Evolutionary conservation across 2,113 vertebrate species (phyloP).

Genomic region (Entelurus aequoreus): DNA sequence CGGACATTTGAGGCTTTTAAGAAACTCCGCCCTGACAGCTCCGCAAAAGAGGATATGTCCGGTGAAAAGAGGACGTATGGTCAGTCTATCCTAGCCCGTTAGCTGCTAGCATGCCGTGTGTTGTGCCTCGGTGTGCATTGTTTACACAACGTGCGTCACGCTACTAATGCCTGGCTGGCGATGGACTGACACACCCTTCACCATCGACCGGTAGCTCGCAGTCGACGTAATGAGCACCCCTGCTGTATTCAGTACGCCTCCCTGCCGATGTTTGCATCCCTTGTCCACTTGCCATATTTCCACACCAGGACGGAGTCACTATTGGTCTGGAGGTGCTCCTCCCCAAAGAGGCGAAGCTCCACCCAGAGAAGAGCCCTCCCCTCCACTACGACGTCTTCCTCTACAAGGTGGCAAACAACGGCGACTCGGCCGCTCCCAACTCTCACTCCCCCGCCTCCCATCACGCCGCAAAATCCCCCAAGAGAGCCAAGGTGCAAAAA

Average conservation of each 20-base stretch:
- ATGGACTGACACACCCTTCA: no score
- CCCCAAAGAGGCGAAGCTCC: conserved; percentile 68
- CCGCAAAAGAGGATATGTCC: no score
- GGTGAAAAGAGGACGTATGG: no score
- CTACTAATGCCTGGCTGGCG: no score
- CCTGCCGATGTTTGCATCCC: conserved; percentile 30
- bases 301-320: conserved; percentile 69
- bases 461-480: conserved; percentile 48
- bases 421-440: conserved; percentile 35
- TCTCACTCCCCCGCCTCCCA: conserved; percentile 28
- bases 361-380: conserved; percentile 49
- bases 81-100: no score
- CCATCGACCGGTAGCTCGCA: no score
- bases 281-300: conserved; percentile 42
- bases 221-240: no score
- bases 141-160: no score
- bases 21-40: no score
- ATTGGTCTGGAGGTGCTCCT: conserved; percentile 75
- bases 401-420: conserved; percentile 63
- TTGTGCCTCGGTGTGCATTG: no score
- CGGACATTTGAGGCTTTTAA: no score
- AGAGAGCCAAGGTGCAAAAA: conserved; percentile 13
- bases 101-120: no score
- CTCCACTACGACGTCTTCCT: conserved; percentile 73
- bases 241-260: background rate